A percentile compares a stretch with the other conserved stretches of the same genome.
phyloP scores from a whole-genome alignment of 2,888 invertebrate species.

The Cerastoderma edule region DNA sequence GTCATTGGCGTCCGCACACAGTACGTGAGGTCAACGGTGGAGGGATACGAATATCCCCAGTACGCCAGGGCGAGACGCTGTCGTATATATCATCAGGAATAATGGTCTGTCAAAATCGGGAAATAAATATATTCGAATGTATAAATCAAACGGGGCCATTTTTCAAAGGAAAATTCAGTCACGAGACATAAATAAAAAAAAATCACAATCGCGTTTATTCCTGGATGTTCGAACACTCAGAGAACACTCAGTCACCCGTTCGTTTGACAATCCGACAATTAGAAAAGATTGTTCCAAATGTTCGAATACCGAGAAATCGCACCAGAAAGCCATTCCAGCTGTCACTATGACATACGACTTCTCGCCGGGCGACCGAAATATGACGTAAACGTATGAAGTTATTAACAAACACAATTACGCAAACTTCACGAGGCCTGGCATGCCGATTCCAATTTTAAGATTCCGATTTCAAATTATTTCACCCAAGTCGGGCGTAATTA shows the following conservation, averaged over 20 bases:
- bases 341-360: constrained; percentile 42
- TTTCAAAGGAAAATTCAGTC: no score
- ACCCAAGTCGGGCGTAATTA: constrained; percentile 47
- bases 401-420: constrained; percentile 52
- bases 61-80: constrained; percentile 1
- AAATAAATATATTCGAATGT: constrained; percentile 16
- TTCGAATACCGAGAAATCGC: constrained; percentile 26
- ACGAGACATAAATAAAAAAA: no score
- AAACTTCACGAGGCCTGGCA: constrained; percentile 40
- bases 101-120: constrained; percentile 19
- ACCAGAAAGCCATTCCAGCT: constrained; percentile 33
- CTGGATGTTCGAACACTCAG: constrained; percentile 19
- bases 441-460: constrained; percentile 52
- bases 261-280: constrained; percentile 32
- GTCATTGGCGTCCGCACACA: constrained; percentile 14
- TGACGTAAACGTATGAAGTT: constrained; percentile 48
- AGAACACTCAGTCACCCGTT: constrained; percentile 20
- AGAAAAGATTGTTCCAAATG: constrained; percentile 8
- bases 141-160: constrained; percentile 21
- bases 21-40: constrained; percentile 4
- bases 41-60: constrained; percentile 10
- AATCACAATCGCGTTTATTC: no score
- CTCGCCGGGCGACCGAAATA: constrained; percentile 16
- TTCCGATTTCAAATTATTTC: constrained; percentile 55
- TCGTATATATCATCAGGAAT: constrained; percentile 18